Evolutionary conservation across 2,113 vertebrate species (phyloP).

Genomic region (Sarotherodon lohbergeri): DNA sequence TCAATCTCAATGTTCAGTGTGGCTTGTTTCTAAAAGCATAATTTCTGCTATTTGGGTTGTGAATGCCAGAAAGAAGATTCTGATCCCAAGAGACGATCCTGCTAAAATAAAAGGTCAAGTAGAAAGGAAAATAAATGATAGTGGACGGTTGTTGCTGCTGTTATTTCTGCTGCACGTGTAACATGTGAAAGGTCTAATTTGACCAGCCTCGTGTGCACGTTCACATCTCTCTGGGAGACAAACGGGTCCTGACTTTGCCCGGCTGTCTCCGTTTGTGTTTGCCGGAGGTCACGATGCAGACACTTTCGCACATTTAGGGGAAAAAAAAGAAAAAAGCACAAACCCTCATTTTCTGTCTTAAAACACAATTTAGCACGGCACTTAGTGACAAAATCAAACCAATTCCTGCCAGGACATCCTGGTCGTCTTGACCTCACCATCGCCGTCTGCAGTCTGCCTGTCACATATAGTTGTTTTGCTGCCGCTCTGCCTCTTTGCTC

Average conservation of each 20-base stretch:
- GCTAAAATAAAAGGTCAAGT: slow-evolving; percentile 30
- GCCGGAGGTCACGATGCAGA: not conserved
- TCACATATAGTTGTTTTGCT: not conserved
- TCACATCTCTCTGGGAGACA: not conserved
- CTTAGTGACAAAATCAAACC: not conserved
- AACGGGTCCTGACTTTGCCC: slow-evolving; percentile 5
- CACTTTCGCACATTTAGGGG: not conserved
- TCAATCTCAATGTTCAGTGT: not conserved
- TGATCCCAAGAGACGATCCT: not conserved
- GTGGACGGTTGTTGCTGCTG: slow-evolving; percentile 24
- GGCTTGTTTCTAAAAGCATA: not conserved
- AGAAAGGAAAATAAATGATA: not conserved
- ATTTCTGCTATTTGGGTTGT: not conserved
- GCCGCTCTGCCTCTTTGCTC: not conserved
- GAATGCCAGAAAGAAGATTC: not conserved
- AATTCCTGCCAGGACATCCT: not conserved
- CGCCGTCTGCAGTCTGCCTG: not conserved
- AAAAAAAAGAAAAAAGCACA: not conserved
- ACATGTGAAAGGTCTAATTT: slow-evolving; percentile 1
- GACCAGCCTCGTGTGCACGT: not conserved
- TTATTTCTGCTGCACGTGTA: not conserved
- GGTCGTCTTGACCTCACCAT: not conserved
- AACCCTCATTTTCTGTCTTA: not conserved
- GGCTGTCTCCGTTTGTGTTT: not conserved
- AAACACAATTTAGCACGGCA: not conserved